A percentile compares a stretch with the other conserved stretches of the same genome.
Evolutionary conservation across 1,140 invertebrate species (phyloP).

Genomic region (Oncopodura yosiiana): DNA sequence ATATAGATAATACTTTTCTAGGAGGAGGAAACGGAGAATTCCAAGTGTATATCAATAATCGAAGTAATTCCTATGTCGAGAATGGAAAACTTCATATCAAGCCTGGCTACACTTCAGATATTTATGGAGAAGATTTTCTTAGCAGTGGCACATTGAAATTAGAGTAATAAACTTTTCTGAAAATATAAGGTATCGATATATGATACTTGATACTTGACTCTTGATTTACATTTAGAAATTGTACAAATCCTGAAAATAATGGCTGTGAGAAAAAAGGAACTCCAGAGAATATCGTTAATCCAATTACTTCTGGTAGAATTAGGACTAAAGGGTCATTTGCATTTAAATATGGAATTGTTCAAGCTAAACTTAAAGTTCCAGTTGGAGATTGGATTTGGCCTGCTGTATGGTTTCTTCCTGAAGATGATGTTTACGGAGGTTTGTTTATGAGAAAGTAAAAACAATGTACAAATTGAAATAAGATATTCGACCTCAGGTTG

Average conservation of each 20-base stretch:
- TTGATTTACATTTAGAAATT: slow-evolving; percentile 13
- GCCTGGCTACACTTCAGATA: slow-evolving; percentile 41
- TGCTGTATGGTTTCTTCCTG: slow-evolving; percentile 52
- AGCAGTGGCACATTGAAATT: slow-evolving; percentile 47
- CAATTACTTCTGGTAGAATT: slow-evolving; percentile 41
- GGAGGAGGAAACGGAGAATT: slow-evolving; percentile 20
- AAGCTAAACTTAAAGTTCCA: slow-evolving; percentile 45
- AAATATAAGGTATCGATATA: neutral
- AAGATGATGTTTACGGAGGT: slow-evolving; percentile 47
- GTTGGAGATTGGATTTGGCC: slow-evolving; percentile 10
- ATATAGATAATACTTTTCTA: neutral
- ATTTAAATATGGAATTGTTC: slow-evolving; percentile 42
- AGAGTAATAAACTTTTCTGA: slow-evolving; percentile 44
- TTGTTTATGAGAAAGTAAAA: too few relatives aligned
- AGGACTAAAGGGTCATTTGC: slow-evolving; percentile 38
- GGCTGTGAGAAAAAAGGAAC: neutral
- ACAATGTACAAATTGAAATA: too few relatives aligned
- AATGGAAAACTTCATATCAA: slow-evolving; percentile 42
- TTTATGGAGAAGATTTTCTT: slow-evolving; percentile 40
- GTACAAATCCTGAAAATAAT: neutral
- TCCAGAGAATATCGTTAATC: slow-evolving; percentile 14
- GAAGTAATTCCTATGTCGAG: slow-evolving; percentile 35
- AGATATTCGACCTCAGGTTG: too few relatives aligned
- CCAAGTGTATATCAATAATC: slow-evolving; percentile 21
- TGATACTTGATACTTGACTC: neutral